Percentiles rank a stretch among this genome's conserved stretches.
Evolutionary conservation across 1,140 invertebrate genomes (phyloP).

Genomic region (Lordiphosa mommai): DNA sequence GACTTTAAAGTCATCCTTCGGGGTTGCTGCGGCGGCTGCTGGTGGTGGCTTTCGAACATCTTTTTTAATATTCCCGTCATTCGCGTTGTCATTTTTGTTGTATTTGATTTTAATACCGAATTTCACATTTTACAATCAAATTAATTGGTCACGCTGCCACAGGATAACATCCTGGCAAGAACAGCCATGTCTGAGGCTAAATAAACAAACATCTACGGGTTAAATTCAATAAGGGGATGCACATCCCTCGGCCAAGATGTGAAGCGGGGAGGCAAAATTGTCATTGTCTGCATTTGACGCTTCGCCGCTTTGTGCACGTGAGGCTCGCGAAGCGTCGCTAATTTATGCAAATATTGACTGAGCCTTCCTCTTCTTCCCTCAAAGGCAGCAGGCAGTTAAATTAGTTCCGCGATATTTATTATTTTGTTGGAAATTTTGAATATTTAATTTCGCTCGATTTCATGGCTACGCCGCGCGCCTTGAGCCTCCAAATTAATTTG

Average conservation of each 20-base stretch:
- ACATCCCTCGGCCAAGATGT: background rate
- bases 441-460: conserved; percentile 67
- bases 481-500: conserved; percentile 69
- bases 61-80: conserved; percentile 77
- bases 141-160: conserved; percentile 78
- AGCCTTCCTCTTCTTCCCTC: background rate
- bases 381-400: conserved; percentile 46
- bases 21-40: conserved; percentile 1
- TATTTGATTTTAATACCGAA: conserved; percentile 79
- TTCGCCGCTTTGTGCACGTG: conserved; percentile 60
- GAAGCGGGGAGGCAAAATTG: conserved; percentile 4
- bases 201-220: conserved; percentile 53
- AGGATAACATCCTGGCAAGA: conserved; percentile 59
- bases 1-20: conserved; percentile 59
- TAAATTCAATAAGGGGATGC: conserved; percentile 33
- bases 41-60: conserved; percentile 45
- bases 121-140: conserved; percentile 79
- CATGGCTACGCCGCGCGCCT: conserved; percentile 27
- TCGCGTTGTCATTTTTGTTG: conserved; percentile 74
- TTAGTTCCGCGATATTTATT: conserved; percentile 78
- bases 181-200: conserved; percentile 31
- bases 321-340: conserved; percentile 56
- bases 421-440: conserved; percentile 69
- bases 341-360: conserved; percentile 76
- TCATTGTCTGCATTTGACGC: conserved; percentile 66